Percentiles rank a stretch among this genome's conserved stretches.
These are phyloP conservation scores for Lophotis ruficrista DNA, from an alignment of 2,113 vertebrate species.

Conservation along the genomic window DNA sequence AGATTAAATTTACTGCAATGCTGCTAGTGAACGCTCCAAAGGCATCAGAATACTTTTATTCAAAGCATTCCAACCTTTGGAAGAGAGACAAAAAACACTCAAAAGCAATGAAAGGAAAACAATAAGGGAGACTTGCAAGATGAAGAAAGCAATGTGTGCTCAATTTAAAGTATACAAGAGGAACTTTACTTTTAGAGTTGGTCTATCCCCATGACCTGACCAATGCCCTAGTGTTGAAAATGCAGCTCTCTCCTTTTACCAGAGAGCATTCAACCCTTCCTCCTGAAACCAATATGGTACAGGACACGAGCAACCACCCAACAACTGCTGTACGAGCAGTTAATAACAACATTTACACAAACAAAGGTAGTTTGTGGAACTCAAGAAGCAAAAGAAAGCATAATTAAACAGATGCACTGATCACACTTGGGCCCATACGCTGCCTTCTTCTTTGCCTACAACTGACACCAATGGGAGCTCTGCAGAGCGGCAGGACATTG, in stretches of 20 bases:
- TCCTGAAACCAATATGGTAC: slow-evolving; percentile 74
- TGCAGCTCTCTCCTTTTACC: slow-evolving; percentile 32
- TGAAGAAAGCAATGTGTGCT: slow-evolving; percentile 68
- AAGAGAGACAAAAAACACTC: slow-evolving; percentile 49
- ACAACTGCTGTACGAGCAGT: slow-evolving; percentile 49
- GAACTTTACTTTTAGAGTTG: slow-evolving; percentile 35
- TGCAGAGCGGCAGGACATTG: neutral
- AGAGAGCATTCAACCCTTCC: slow-evolving; percentile 40
- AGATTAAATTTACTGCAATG: slow-evolving; percentile 55
- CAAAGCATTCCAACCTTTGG: slow-evolving; percentile 69
- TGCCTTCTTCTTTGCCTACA: neutral
- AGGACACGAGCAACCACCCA: slow-evolving; percentile 50
- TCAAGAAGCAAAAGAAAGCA: slow-evolving; percentile 63
- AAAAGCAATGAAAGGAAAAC: slow-evolving; percentile 31
- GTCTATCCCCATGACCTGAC: slow-evolving; percentile 50
- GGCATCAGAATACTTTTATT: slow-evolving; percentile 63
- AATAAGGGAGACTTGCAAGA: slow-evolving; percentile 22
- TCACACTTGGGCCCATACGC: slow-evolving; percentile 41
- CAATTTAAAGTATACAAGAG: slow-evolving; percentile 32
- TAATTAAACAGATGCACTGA: slow-evolving; percentile 57
- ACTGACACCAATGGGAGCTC: neutral
- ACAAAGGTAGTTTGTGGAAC: slow-evolving; percentile 58
- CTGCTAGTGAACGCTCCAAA: slow-evolving; percentile 53
- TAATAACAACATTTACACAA: slow-evolving; percentile 66
- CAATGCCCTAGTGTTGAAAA: slow-evolving; percentile 49